These are phyloP conservation scores for Dicaeum eximium DNA, from an alignment of 2,113 vertebrate genomes.

Conservation along the genomic window DNA sequence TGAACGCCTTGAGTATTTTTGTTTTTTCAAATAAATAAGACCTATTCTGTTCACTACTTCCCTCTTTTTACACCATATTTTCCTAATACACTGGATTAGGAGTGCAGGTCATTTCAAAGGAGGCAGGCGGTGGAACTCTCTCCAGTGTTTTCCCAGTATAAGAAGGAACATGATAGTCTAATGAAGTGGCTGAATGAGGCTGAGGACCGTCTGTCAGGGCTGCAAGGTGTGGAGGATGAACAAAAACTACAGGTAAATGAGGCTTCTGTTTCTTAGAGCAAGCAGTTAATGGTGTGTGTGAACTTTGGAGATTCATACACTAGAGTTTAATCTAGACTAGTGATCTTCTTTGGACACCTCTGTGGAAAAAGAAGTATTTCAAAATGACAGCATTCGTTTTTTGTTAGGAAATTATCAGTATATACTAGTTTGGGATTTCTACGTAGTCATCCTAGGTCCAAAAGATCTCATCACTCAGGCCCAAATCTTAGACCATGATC, in stretches of 20 bases:
- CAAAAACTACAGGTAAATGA: slow-evolving; percentile 57
- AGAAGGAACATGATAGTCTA: slow-evolving; percentile 54
- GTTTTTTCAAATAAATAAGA: neutral
- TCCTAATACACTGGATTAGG: slow-evolving; percentile 57
- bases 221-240: slow-evolving; percentile 54
- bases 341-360: neutral
- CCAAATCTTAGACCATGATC: fast-evolving
- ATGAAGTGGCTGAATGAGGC: slow-evolving; percentile 71
- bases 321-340: neutral
- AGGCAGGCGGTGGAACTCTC: slow-evolving; percentile 43
- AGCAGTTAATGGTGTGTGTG: neutral
- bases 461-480: neutral
- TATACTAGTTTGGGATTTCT: neutral
- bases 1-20: neutral
- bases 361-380: neutral
- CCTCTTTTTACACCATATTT: neutral
- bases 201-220: slow-evolving; percentile 40
- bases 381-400: neutral
- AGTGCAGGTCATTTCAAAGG: slow-evolving; percentile 66
- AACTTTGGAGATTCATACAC: neutral
- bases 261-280: neutral
- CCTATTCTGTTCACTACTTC: neutral
- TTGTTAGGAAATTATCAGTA: neutral
- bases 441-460: neutral
- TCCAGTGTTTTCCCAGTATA: slow-evolving; percentile 54